These are phyloP conservation scores for Ochotona curzoniae DNA, from an alignment of 2,113 vertebrate species.

Conservation along the genomic window DNA sequence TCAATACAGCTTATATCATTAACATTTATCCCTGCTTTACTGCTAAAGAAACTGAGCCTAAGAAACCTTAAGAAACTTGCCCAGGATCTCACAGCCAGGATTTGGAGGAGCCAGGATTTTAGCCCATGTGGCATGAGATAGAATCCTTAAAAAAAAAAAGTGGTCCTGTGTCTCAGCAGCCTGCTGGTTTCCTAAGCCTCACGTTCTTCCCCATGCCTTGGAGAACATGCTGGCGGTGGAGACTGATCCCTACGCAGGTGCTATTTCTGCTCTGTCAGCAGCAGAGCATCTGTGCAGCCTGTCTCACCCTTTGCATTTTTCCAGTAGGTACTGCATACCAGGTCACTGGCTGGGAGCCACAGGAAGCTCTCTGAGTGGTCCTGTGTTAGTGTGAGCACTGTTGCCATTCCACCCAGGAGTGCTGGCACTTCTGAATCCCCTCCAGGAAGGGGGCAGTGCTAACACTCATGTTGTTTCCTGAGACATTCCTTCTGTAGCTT, in stretches of 20 bases:
- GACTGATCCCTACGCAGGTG: not conserved
- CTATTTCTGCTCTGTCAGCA: not conserved
- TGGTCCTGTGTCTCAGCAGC: not conserved
- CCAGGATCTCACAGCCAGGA: not conserved
- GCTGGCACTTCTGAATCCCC: rapidly evolving
- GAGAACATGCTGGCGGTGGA: not conserved
- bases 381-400: no score
- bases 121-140: not conserved
- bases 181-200: not conserved
- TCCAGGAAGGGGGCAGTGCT: not conserved
- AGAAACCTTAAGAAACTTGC: not conserved
- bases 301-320: not conserved
- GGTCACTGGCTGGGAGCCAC: no score
- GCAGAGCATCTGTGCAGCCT: not conserved
- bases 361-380: not conserved
- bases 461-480: not conserved
- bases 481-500: not conserved
- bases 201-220: no score
- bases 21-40: not conserved
- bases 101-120: not conserved
- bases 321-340: not conserved
- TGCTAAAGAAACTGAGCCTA: not conserved
- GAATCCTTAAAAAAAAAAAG: not conserved
- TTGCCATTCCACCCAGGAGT: rapidly evolving
- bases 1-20: not conserved